These are phyloP conservation scores for Drosophila affinis DNA, from an alignment of 2,888 invertebrate genomes.

Conservation along the genomic window DNA sequence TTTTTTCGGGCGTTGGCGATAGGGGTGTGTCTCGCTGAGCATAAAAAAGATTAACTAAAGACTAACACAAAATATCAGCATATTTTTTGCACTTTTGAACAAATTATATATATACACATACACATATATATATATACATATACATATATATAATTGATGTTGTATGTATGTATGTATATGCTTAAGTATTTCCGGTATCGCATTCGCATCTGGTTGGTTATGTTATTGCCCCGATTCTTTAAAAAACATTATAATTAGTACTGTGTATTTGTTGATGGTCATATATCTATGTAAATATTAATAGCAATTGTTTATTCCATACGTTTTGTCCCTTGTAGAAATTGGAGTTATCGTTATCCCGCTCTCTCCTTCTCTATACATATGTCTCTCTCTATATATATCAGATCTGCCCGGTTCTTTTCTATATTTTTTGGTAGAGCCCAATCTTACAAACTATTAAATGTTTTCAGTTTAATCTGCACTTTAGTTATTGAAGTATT, in stretches of 20 bases:
- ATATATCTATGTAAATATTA: conserved; percentile 36
- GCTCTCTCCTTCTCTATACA: neutral
- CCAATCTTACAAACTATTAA: conserved; percentile 54
- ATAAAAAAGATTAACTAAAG: conserved; percentile 30
- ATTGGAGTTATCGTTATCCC: conserved; percentile 58
- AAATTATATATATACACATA: conserved; percentile 13
- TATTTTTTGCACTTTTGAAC: conserved; percentile 41
- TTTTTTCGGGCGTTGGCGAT: neutral
- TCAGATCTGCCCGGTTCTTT: conserved; percentile 6
- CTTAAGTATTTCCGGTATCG: conserved; percentile 17
- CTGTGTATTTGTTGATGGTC: conserved; percentile 3
- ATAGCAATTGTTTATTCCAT: conserved; percentile 62
- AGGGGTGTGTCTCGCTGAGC: neutral
- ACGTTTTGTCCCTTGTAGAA: conserved; percentile 73
- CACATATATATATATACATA: neutral
- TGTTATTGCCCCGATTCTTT: neutral
- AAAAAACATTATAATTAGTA: neutral
- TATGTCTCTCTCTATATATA: conserved; percentile 10
- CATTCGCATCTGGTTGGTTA: neutral
- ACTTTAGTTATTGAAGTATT: conserved; percentile 63
- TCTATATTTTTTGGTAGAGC: conserved; percentile 48
- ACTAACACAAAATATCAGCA: conserved; percentile 48
- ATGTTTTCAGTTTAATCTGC: conserved; percentile 53
- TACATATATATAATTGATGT: neutral
- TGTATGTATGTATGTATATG: neutral